Base-by-base conservation (phyloP, 2,888 invertebrate species). In the Hyposoter didymator region DNA sequence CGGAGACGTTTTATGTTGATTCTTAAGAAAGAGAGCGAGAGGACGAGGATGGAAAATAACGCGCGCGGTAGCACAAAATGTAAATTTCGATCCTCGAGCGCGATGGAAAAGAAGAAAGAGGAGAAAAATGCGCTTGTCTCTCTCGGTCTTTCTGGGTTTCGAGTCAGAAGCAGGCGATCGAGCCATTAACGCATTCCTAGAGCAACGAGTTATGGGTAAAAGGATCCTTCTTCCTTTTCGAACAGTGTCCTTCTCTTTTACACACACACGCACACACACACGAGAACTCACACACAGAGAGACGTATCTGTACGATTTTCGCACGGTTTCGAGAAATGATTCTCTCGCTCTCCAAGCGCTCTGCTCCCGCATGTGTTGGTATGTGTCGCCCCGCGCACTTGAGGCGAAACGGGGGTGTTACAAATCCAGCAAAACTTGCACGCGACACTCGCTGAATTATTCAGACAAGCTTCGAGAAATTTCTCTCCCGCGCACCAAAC, bases 371-470 rank as follows among this genome's bases (percentile, higher is more conserved):
- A 12, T 72, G 39, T n/a, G n/a, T 39, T 35, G 14, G 64, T 55
- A 62, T 66, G 64, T 82, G 35, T 79, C 55, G 35, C 1, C 0
- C 8, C 10, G n/a, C 35, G 70, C 79, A 73, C 59, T 62, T 52
- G 73, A 81, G 32, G 39, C 73, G 64, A 81, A 81, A 84, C 90
- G 91, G 91, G 90, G 90, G 91, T 91, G 92, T 91, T 93, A 93
- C 93, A 93, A 93, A 93, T 93, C 92, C 91, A 89, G 91, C 91
- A 90, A 93, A 92, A 92, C 91, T 92, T 90, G 91, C 91, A 90
- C 89, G 91, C 91, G 92, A 92, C 91, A 91, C 91, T 90, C 90
- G 92, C 91, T 93, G 93, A 93, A 93, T 93, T 90, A 93, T 93
- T 93, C 93, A 93, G 89, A 84, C 88, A 89, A 89, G 88, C 83